Evolutionary conservation across 2,113 vertebrate genomes (phyloP).

Genomic region (Oreotrochilus melanogaster): DNA sequence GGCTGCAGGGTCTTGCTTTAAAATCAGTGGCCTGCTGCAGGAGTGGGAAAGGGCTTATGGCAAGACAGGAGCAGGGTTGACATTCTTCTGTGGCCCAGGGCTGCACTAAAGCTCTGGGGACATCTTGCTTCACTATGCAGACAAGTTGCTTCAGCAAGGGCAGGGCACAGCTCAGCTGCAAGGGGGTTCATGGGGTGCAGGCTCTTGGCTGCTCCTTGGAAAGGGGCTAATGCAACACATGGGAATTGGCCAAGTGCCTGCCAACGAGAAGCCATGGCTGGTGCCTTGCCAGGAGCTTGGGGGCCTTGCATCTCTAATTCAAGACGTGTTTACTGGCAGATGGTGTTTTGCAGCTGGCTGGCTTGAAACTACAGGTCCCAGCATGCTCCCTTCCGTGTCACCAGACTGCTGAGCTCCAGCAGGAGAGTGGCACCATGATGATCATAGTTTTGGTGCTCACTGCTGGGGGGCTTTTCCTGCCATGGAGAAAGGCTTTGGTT

Average conservation of each 20-base stretch:
- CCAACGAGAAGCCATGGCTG: neutral
- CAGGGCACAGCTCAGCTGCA: fast-evolving
- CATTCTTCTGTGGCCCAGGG: fast-evolving
- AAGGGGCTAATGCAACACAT: neutral
- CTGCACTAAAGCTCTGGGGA: neutral
- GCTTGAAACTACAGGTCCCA: slow-evolving; percentile 51
- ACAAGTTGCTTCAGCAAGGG: fast-evolving
- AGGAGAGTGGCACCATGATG: fast-evolving
- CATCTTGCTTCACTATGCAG: neutral
- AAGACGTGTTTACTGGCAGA: neutral
- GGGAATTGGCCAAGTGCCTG: neutral
- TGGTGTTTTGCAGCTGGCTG: slow-evolving; percentile 30
- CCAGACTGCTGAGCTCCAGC: neutral
- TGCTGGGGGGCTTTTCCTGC: neutral
- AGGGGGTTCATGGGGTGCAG: fast-evolving
- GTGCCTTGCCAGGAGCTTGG: neutral
- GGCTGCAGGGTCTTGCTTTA: neutral
- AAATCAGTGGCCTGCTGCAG: neutral
- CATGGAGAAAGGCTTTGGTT: neutral
- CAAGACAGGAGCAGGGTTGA: neutral
- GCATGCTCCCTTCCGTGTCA: neutral
- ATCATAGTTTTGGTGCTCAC: fast-evolving
- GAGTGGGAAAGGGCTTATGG: neutral
- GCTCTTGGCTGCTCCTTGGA: neutral
- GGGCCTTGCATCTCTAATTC: neutral